phyloP scores from a whole-genome alignment of 2,888 invertebrate species.

The Melipona beecheii region DNA sequence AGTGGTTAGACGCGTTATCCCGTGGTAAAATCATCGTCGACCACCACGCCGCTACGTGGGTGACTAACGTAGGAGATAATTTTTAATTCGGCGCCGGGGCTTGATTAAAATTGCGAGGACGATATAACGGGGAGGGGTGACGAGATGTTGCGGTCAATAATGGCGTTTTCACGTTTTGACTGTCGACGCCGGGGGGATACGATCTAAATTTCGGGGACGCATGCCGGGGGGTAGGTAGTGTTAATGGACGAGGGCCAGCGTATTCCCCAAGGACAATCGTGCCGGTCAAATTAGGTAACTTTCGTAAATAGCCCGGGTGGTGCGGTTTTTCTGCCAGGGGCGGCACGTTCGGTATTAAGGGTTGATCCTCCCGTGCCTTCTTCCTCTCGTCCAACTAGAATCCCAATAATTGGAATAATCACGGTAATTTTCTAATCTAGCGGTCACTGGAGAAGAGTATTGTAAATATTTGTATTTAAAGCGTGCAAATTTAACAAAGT shows the following conservation, averaged over 20 bases:
- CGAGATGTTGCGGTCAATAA: conserved; percentile 70
- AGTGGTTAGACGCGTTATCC: background rate
- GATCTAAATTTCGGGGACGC: conserved; percentile 67
- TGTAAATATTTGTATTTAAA: background rate
- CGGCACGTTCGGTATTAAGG: conserved; percentile 43
- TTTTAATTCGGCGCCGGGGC: conserved; percentile 11
- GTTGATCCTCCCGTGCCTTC: conserved; percentile 17
- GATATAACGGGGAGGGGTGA: conserved; percentile 62
- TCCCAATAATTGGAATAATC: conserved; percentile 12
- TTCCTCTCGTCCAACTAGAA: background rate
- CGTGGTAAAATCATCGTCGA: background rate
- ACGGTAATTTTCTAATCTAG: background rate
- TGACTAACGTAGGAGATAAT: conserved; percentile 25
- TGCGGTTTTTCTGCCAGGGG: conserved; percentile 51
- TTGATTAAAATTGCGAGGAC: conserved; percentile 55
- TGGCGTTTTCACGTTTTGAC: conserved; percentile 74
- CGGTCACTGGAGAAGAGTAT: background rate
- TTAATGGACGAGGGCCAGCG: conserved; percentile 72
- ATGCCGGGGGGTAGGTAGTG: conserved; percentile 62
- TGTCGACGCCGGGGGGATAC: conserved; percentile 52
- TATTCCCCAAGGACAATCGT: conserved; percentile 73
- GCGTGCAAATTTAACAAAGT: background rate
- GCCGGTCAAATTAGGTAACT: conserved; percentile 73
- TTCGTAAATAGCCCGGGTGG: conserved; percentile 66
- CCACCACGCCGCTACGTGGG: background rate